Evolutionary conservation across 1,140 invertebrate genomes (phyloP).

Genomic region (Nautilus pompilius): DNA sequence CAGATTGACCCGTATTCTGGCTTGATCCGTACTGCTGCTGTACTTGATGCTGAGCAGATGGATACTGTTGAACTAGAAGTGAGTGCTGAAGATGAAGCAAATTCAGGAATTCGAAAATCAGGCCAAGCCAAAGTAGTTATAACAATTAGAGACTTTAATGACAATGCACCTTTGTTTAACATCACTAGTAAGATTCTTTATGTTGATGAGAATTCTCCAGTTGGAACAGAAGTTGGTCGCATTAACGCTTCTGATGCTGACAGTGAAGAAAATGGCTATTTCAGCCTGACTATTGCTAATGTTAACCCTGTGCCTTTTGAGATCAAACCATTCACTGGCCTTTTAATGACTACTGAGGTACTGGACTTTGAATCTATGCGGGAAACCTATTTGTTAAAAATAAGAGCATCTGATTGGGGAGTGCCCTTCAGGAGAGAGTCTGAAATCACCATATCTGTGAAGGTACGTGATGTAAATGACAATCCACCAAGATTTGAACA

Average conservation of each 20-base stretch:
- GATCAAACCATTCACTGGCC: slow-evolving; percentile 91
- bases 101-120: slow-evolving; percentile 76
- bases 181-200: slow-evolving; percentile 35
- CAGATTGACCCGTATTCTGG: slow-evolving; percentile 66
- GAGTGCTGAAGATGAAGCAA: slow-evolving; percentile 65
- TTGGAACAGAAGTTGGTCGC: slow-evolving; percentile 76
- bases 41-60: slow-evolving; percentile 40
- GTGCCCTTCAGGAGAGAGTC: slow-evolving; percentile 83
- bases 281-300: slow-evolving; percentile 91
- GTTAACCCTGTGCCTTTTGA: slow-evolving; percentile 81
- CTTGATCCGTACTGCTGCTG: slow-evolving; percentile 75
- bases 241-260: slow-evolving; percentile 84
- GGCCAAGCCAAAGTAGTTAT: slow-evolving; percentile 55
- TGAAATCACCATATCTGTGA: slow-evolving; percentile 79
- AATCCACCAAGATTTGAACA: slow-evolving; percentile 77
- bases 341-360: slow-evolving; percentile 75
- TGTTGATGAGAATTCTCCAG: slow-evolving; percentile 76
- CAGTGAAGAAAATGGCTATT: slow-evolving; percentile 89
- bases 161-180: slow-evolving; percentile 49
- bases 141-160: slow-evolving; percentile 49
- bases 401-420: slow-evolving; percentile 93
- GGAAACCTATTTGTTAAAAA: slow-evolving; percentile 72
- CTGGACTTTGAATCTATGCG: slow-evolving; percentile 91
- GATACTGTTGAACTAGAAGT: slow-evolving; percentile 26
- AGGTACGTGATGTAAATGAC: slow-evolving; percentile 84